Evolutionary conservation across 2,113 vertebrate genomes (phyloP).

Genomic region (Choloepus hoffmanni): DNA sequence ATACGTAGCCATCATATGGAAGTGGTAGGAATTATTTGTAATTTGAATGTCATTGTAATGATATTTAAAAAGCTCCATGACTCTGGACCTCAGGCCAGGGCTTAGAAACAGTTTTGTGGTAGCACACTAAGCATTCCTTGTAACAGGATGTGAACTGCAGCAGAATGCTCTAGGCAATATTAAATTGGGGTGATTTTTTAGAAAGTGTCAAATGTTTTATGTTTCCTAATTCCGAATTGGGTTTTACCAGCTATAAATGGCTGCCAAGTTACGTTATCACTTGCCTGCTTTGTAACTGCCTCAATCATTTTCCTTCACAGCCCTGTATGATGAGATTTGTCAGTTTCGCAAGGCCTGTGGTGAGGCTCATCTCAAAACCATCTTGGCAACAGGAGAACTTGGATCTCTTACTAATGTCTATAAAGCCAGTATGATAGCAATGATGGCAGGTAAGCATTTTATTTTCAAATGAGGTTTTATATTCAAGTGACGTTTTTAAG

Average conservation of each 20-base stretch:
- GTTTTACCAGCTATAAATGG: constrained; percentile 46
- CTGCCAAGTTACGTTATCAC: constrained; percentile 62
- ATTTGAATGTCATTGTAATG: constrained; percentile 57
- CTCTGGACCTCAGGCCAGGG: constrained; percentile 1
- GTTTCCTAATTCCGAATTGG: constrained; percentile 69
- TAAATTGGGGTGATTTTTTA: constrained; percentile 75
- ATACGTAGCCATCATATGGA: not conserved
- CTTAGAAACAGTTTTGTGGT: not conserved
- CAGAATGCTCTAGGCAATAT: constrained; percentile 60
- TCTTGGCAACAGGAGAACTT: constrained; percentile 95
- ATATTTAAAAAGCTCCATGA: constrained; percentile 43
- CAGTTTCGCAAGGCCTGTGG: constrained; percentile 94
- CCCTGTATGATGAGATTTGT: constrained; percentile 94
- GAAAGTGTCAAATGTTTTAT: constrained; percentile 76
- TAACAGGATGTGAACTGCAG: constrained; percentile 30
- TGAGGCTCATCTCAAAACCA: constrained; percentile 96
- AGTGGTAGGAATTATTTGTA: constrained; percentile 53
- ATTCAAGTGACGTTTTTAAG: not conserved
- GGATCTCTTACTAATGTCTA: constrained; percentile 95
- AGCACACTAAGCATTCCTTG: constrained; percentile 35
- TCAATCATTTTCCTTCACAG: constrained; percentile 84
- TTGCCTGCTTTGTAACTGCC: constrained; percentile 68
- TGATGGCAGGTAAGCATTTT: constrained; percentile 96
- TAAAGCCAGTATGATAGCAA: constrained; percentile 96
- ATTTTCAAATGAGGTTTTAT: not conserved